These are phyloP conservation scores for Aphidius colemani DNA, from an alignment of 2,888 invertebrate species.

Conservation along the genomic window DNA sequence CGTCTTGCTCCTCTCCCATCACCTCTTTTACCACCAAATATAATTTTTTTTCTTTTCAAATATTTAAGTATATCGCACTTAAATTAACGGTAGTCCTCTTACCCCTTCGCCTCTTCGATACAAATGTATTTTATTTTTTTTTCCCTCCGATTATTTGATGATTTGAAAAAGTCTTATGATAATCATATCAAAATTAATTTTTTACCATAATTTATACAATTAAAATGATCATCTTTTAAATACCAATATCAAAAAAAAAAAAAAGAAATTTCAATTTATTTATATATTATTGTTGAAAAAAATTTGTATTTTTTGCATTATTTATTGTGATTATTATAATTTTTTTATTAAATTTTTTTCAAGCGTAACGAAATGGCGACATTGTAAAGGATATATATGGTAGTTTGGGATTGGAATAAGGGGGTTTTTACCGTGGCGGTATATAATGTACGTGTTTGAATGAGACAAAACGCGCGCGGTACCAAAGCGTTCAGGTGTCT, in stretches of 20 bases:
- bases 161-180: background rate
- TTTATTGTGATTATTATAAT: background rate
- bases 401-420: background rate
- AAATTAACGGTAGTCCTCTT: conserved; percentile 35
- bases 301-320: background rate
- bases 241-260: background rate
- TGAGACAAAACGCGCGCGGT: conserved; percentile 9
- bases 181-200: background rate
- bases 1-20: conserved; percentile 21
- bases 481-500: conserved; percentile 18
- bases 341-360: conserved; percentile 1
- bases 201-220: background rate
- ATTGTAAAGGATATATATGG: background rate
- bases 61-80: conserved; percentile 5
- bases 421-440: conserved; percentile 7
- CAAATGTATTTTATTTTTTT: conserved; percentile 34
- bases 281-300: background rate
- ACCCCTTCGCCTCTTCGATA: conserved; percentile 21
- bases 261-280: background rate
- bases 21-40: too few species aligned
- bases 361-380: conserved; percentile 17
- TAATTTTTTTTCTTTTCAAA: too few species aligned
- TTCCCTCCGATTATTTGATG: conserved; percentile 7
- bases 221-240: background rate
- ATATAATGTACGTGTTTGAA: conserved; percentile 20